Percentiles rank a stretch among this genome's conserved stretches.
These are phyloP conservation scores for Alloscopus bannaensis DNA, from an alignment of 2,888 invertebrate species.

Conservation along the genomic window DNA sequence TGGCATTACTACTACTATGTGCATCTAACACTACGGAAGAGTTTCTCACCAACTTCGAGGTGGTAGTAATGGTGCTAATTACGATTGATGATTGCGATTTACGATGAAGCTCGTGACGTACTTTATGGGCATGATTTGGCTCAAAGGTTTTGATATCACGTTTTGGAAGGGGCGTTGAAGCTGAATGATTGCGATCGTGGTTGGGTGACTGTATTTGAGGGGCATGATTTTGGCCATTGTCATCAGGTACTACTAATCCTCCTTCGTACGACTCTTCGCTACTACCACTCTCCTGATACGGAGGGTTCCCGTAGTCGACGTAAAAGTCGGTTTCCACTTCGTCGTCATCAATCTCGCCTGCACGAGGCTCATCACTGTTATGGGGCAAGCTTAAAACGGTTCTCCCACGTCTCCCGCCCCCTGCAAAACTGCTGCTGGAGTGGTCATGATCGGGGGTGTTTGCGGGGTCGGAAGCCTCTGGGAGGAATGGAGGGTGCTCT, in stretches of 20 bases:
- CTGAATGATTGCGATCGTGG: constrained; percentile 22
- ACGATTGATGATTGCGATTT: constrained; percentile 52
- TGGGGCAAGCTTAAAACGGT: constrained; percentile 50
- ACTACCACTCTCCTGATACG: not conserved
- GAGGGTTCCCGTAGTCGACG: not conserved
- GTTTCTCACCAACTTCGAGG: constrained; percentile 22
- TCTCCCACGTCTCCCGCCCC: constrained; percentile 37
- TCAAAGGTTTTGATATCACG: constrained; percentile 52
- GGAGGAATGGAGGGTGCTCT: constrained; percentile 50
- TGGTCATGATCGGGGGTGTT: constrained; percentile 32
- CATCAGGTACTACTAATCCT: constrained; percentile 54
- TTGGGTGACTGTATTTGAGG: too few species aligned
- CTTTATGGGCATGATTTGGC: constrained; percentile 56
- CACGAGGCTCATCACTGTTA: constrained; percentile 50
- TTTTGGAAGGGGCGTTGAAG: constrained; percentile 23
- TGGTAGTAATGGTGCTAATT: constrained; percentile 47
- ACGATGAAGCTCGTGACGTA: constrained; percentile 63
- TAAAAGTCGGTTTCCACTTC: constrained; percentile 13
- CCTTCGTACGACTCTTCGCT: too few species aligned
- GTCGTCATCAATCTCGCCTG: not conserved
- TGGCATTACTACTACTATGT: constrained; percentile 22
- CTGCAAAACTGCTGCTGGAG: constrained; percentile 37
- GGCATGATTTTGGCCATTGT: constrained; percentile 20
- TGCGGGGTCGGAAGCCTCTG: constrained; percentile 43
- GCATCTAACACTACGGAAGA: constrained; percentile 22